Base-by-base conservation (phyloP, 2,113 vertebrate genomes). In the Oplegnathus fasciatus region DNA sequence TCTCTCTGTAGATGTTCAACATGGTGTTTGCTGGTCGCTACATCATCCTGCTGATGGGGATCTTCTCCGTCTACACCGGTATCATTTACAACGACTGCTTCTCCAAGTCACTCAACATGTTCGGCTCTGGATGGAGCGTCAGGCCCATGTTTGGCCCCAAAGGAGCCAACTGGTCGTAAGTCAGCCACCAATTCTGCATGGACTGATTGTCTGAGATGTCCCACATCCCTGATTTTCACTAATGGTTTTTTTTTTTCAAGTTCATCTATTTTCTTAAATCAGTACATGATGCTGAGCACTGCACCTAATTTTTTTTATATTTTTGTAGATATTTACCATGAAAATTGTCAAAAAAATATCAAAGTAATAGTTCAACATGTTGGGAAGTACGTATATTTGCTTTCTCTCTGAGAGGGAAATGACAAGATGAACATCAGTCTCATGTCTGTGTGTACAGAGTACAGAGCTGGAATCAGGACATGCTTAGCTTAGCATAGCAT, bases 31-130 rank as follows among this genome's bases (percentile, higher is more conserved):
- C 96, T 15, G 98, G 98, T 0, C 97, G 98, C 0, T 99, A 99
- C 94, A 99, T 99, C 84, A 96, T 99, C 86, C 96, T 99, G 0
- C 91, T 99, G 80, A 99, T 99, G 98, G 98, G 98, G 0, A 48
- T 97, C 13, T 99, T 99, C 94, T 99, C 98, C 76, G 94, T 97
- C 2, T 99, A 99, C 93, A 99, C 98, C 0, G 98, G 98, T 18
- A 90, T 99, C 89, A 99, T 99, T 94, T 99, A 99, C 95, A 99
- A 99, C 0, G 98, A 99, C 92, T 99, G 98, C 92, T 99, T 99
- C 94, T 99, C 98, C 88, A 99, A 99, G 86, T 97, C 98, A 2
- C 96, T 99, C 30, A 98, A 99, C 83, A 96, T 99, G 95, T 99
- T 99, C 0, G 98, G 98, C 0, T 99, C 98, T 4, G 97, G 97